Percentiles rank a stretch among this genome's conserved stretches.
Conservation (phyloP, 2,888 invertebrate genomes). For the Sclerodermus sp. region DNA sequence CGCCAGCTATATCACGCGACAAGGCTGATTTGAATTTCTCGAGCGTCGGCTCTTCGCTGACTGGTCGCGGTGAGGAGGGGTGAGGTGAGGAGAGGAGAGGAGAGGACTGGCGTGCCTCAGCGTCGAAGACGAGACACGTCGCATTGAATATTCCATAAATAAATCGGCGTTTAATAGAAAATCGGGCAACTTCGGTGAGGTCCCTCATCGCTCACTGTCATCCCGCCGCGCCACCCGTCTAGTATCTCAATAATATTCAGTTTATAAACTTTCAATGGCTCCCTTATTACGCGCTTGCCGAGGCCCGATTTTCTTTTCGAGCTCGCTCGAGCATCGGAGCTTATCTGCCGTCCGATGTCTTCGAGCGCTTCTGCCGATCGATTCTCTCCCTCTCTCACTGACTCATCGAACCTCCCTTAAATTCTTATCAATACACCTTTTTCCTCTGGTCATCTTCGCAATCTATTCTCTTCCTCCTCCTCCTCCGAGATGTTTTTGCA, state of each 20-base stretch:
- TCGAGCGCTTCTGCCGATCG: too few relatives aligned
- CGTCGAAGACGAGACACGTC: conserved; percentile 22
- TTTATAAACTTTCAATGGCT: conserved; percentile 50
- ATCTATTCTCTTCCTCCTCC: too few relatives aligned
- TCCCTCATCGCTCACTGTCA: conserved; percentile 51
- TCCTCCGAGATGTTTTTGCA: too few relatives aligned
- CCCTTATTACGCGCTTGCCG: conserved; percentile 32
- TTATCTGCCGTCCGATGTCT: too few relatives aligned
- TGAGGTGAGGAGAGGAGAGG: background rate
- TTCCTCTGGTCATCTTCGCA: too few relatives aligned
- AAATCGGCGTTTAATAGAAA: conserved; percentile 55
- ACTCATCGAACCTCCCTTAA: too few relatives aligned
- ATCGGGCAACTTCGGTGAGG: conserved; percentile 29
- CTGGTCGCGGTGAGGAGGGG: background rate
- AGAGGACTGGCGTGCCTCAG: background rate
- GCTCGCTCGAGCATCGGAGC: too few relatives aligned
- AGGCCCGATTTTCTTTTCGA: conserved; percentile 3
- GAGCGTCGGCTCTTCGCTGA: background rate
- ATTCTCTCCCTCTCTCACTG: too few relatives aligned
- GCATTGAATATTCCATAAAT: conserved; percentile 56
- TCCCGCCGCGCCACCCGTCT: conserved; percentile 12
- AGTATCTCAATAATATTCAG: conserved; percentile 54
- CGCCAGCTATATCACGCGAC: conserved; percentile 19
- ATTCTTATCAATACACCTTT: too few relatives aligned
- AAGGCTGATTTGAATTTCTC: conserved; percentile 45